A percentile compares a stretch with the other conserved stretches of the same genome.
phyloP scores from a whole-genome alignment of 2,797 vertebrate species.

The Microctenopoma stevenorrisi region DNA sequence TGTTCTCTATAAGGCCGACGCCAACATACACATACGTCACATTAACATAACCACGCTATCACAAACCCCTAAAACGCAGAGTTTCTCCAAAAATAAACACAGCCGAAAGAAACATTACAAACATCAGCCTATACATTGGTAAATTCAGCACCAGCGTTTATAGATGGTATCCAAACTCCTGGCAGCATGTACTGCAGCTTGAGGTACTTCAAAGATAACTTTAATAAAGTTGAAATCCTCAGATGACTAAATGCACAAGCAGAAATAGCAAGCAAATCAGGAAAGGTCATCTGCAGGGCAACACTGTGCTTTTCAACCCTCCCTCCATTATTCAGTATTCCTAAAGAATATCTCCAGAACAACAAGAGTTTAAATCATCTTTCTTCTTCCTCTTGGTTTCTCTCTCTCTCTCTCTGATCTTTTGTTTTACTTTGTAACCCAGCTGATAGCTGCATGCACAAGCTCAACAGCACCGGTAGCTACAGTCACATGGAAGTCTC shows the following conservation, averaged over 20 bases:
- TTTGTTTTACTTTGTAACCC: constrained; percentile 27
- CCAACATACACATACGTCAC: neutral
- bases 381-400: constrained; percentile 29
- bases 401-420: constrained; percentile 21
- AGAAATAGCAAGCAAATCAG: constrained; percentile 51
- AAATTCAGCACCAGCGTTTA: constrained; percentile 32
- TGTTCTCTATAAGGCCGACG: too few species aligned
- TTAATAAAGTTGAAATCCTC: constrained; percentile 51
- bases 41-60: neutral
- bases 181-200: constrained; percentile 9
- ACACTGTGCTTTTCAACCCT: constrained; percentile 38
- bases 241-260: constrained; percentile 49
- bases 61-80: constrained; percentile 11
- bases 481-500: constrained; percentile 34
- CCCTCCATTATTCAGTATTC: constrained; percentile 32
- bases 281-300: constrained; percentile 64
- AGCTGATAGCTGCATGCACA: constrained; percentile 49
- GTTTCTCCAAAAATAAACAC: constrained; percentile 21
- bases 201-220: constrained; percentile 53
- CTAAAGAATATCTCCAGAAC: constrained; percentile 36
- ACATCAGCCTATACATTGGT: constrained; percentile 6
- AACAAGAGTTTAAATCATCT: constrained; percentile 27
- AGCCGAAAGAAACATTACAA: constrained; percentile 49
- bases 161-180: constrained; percentile 18
- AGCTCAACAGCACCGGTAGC: constrained; percentile 28